phyloP scores from a whole-genome alignment of 2,797 vertebrate genomes.

The Geotrypetes seraphini region DNA sequence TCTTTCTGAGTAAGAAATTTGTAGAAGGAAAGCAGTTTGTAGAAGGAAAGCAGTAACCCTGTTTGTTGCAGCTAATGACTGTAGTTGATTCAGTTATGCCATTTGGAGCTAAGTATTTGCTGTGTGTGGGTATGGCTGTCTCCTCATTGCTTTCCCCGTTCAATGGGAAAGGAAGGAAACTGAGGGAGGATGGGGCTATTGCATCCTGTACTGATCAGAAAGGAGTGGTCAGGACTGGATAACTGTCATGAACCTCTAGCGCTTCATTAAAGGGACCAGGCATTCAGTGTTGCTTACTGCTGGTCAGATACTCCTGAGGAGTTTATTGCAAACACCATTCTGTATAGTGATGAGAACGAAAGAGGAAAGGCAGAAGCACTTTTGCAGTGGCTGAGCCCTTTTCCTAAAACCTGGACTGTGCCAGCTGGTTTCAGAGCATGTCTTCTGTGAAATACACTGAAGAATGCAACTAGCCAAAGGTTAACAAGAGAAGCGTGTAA shows the following conservation, averaged over 20 bases:
- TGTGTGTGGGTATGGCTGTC: no score
- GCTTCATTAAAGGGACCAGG: constrained; percentile 5
- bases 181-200: constrained; percentile 50
- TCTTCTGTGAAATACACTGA: background rate
- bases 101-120: no score
- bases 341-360: constrained; percentile 15
- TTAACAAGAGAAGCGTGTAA: background rate
- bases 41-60: no score
- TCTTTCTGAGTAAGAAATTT: no score
- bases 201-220: constrained; percentile 54
- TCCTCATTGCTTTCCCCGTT: constrained; percentile 49
- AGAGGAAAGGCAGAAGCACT: constrained; percentile 1
- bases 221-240: constrained; percentile 35
- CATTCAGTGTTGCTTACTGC: background rate
- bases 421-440: constrained; percentile 1
- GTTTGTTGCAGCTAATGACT: no score
- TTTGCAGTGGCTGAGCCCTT: background rate
- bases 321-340: constrained; percentile 2
- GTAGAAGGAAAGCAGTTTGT: no score
- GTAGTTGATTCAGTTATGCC: no score
- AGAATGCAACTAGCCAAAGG: background rate
- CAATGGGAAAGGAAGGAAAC: constrained; percentile 65
- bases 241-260: constrained; percentile 10
- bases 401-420: constrained; percentile 6
- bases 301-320: background rate